Conservation (phyloP, 2,888 invertebrate genomes). For the Dicyrtoma fusca region DNA sequence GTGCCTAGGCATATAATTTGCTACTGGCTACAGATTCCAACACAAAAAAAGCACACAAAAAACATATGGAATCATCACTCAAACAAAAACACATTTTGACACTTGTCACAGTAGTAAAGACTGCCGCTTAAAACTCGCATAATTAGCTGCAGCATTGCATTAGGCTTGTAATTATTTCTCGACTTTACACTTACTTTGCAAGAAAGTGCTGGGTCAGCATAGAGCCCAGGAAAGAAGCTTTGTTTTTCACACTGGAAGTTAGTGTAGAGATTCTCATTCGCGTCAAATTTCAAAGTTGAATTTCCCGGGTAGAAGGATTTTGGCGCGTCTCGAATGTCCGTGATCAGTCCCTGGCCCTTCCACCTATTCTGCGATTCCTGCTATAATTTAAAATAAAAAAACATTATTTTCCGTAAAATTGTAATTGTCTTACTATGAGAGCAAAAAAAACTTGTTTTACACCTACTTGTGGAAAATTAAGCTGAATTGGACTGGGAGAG, state of each 20-base stretch:
- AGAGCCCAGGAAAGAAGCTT: conserved; percentile 86
- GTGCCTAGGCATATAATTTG: no score
- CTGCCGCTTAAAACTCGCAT: no score
- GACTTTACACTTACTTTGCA: conserved; percentile 94
- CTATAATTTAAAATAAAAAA: conserved; percentile 9
- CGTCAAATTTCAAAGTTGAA: conserved; percentile 48
- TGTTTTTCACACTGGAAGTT: conserved; percentile 84
- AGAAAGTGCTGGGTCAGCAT: conserved; percentile 83
- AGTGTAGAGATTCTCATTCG: conserved; percentile 66
- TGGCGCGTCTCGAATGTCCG: conserved; percentile 54
- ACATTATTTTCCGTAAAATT: conserved; percentile 9
- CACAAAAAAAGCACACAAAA: no score
- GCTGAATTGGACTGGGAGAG: conserved; percentile 38
- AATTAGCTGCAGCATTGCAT: no score
- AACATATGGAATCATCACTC: no score
- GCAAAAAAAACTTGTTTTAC: no score
- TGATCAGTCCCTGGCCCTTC: no score
- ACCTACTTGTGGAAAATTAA: conserved; percentile 28
- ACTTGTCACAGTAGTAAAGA: no score
- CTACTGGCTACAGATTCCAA: no score
- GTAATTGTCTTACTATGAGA: neutral
- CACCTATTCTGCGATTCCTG: conserved; percentile 8
- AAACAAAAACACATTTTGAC: no score
- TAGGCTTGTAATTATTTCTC: no score
- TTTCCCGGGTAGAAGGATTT: conserved; percentile 55